These are phyloP conservation scores for Ceryle rudis DNA, from an alignment of 2,797 vertebrate genomes.

Conservation along the genomic window DNA sequence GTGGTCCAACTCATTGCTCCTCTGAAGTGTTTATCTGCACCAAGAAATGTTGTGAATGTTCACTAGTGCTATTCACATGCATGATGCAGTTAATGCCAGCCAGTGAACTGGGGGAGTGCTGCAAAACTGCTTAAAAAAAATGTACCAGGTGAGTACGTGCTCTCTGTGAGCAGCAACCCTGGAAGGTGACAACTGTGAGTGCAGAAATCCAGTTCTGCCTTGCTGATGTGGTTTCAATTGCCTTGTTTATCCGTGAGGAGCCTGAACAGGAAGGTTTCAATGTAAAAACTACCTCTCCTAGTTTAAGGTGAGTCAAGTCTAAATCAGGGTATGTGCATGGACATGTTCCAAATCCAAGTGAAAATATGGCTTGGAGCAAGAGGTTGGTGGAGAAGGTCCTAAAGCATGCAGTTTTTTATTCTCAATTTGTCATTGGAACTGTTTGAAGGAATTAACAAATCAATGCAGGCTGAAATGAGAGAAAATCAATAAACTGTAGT, in stretches of 20 bases:
- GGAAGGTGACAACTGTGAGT: neutral
- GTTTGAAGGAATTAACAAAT: slow-evolving; percentile 66
- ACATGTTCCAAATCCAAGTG: neutral
- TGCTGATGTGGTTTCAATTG: neutral
- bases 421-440: slow-evolving; percentile 51
- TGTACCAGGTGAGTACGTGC: neutral
- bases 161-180: neutral
- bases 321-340: neutral
- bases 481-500: slow-evolving; percentile 72
- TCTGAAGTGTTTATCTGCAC: neutral
- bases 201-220: neutral
- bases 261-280: neutral
- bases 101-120: neutral
- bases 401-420: slow-evolving; percentile 43
- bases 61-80: neutral
- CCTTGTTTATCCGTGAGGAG: neutral
- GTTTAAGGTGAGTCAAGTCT: neutral
- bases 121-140: neutral
- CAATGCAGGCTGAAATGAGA: slow-evolving; percentile 70
- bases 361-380: slow-evolving; percentile 1
- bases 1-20: neutral
- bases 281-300: neutral
- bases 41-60: neutral
- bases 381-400: slow-evolving; percentile 27
- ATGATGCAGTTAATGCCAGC: neutral